These are phyloP conservation scores for Oncorhynchus kisutch DNA, from an alignment of 2,113 vertebrate species.

Conservation along the genomic window DNA sequence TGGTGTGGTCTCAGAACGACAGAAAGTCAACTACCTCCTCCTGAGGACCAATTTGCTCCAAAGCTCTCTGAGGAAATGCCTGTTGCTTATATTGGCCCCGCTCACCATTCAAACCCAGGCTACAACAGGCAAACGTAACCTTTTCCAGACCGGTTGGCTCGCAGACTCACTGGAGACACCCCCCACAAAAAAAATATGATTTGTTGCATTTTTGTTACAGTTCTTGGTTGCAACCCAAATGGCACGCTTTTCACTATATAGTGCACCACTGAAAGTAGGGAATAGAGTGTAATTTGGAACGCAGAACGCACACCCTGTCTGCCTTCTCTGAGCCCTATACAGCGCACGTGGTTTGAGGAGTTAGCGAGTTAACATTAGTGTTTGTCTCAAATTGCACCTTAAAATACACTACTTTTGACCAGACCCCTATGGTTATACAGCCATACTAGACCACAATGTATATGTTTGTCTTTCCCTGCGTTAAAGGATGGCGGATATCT, in stretches of 20 bases:
- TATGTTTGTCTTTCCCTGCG: background rate
- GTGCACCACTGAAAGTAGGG: too few species aligned
- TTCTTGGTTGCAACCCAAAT: background rate
- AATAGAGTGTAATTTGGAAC: too few species aligned
- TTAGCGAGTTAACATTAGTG: too few species aligned
- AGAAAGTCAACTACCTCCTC: slow-evolving; percentile 64
- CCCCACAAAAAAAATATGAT: background rate
- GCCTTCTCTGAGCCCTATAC: too few species aligned
- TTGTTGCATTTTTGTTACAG: background rate
- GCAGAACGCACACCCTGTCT: too few species aligned
- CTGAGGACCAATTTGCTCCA: slow-evolving; percentile 73
- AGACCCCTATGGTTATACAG: too few species aligned
- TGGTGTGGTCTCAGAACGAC: slow-evolving; percentile 60
- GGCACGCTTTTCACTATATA: too few species aligned
- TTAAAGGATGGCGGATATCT: background rate
- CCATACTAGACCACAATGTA: background rate
- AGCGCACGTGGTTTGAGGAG: too few species aligned
- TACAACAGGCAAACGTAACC: slow-evolving; percentile 72
- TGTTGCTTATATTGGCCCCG: slow-evolving; percentile 83
- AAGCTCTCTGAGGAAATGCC: slow-evolving; percentile 75
- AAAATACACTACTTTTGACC: too few species aligned
- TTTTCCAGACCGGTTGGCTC: slow-evolving; percentile 79
- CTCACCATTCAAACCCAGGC: slow-evolving; percentile 42
- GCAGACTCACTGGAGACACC: too few species aligned
- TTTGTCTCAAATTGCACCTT: too few species aligned